These are phyloP conservation scores for Salvelinus alpinus DNA, from an alignment of 2,113 vertebrate species.

Conservation along the genomic window DNA sequence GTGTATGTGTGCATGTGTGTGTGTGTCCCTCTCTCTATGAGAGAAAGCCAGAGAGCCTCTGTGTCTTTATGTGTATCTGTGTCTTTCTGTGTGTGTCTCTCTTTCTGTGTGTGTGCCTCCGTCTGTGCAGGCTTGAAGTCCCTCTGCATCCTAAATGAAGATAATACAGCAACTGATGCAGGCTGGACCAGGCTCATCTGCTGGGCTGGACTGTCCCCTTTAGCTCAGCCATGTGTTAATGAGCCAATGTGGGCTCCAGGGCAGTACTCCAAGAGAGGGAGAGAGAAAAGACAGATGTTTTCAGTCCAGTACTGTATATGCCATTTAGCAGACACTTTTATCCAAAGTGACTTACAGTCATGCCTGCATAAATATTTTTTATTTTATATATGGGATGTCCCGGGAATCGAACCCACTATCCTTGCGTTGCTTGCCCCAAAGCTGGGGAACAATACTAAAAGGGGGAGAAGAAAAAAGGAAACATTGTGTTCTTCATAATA, in stretches of 20 bases:
- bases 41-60: too few species aligned
- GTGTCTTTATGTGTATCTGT: slow-evolving; percentile 9
- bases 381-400: too few species aligned
- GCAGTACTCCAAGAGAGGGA: slow-evolving; percentile 46
- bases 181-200: slow-evolving; percentile 50
- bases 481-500: too few species aligned
- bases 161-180: slow-evolving; percentile 28
- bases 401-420: too few species aligned
- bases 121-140: slow-evolving; percentile 20
- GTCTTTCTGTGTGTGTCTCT: slow-evolving; percentile 1
- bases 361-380: too few species aligned
- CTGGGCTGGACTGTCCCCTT: slow-evolving; percentile 38
- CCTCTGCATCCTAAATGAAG: slow-evolving; percentile 10
- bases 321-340: neutral
- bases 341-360: neutral
- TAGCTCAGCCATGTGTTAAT: slow-evolving; percentile 51
- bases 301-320: neutral
- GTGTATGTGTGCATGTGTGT: neutral
- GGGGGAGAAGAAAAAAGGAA: too few species aligned
- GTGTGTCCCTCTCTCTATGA: too few species aligned
- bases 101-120: neutral
- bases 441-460: too few species aligned
- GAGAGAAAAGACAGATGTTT: slow-evolving; percentile 27
- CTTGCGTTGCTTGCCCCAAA: too few species aligned
- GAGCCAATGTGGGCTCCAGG: slow-evolving; percentile 30